Evolutionary conservation across 2,113 vertebrate genomes (phyloP), one percentile per base, ranked within the genome.

Genomic region (Ondatra zibethicus): DNA sequence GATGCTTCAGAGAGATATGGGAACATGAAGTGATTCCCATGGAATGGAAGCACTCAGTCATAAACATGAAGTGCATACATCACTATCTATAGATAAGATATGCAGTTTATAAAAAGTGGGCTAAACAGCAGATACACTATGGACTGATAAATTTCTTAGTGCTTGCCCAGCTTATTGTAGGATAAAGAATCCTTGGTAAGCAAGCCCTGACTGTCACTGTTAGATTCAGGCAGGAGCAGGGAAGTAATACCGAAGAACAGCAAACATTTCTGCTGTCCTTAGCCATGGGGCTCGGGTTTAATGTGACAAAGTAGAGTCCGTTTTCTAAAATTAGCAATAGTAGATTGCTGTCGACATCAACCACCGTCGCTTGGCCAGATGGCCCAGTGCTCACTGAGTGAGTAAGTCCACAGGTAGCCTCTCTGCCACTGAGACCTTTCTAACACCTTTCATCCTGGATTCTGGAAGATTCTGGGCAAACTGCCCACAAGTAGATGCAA

Each of bases 351-450:
- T n/a, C 72, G 47, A n/a, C 27, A 82, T 65, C 75, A 73, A 9
- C 88, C 73, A 80, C 65, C 33, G 84, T 50, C n/a, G 50, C n/a
- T 88, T 95, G 58, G 42, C 29, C 66, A 73, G 63, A 63, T 68
- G 61, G 52, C 82, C 82, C 31, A 33, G 17, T 93, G n/a, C 73
- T 88, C 88, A 39, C 14, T 39, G 33, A 85, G 61, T 89, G 72
- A 97, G 70, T 75, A 87, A 68, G 82, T 61, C 61, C 96, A 55
- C 76, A 5, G 45, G 7, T 14, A 87, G 29, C 31, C 23, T 87
- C 58, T 52, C 61, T 68, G n/a, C 86, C 94, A 78, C 66, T 5
- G n/a, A 86, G 58, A 85, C n/a, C 42, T 95, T 85, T n/a, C 75
- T 88, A n/a, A 25, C 19, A 91, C 4, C 10, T 36, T 95, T 91